Base-by-base conservation (phyloP, 23 tunicate species). In the Halocynthia roretzi region DNA sequence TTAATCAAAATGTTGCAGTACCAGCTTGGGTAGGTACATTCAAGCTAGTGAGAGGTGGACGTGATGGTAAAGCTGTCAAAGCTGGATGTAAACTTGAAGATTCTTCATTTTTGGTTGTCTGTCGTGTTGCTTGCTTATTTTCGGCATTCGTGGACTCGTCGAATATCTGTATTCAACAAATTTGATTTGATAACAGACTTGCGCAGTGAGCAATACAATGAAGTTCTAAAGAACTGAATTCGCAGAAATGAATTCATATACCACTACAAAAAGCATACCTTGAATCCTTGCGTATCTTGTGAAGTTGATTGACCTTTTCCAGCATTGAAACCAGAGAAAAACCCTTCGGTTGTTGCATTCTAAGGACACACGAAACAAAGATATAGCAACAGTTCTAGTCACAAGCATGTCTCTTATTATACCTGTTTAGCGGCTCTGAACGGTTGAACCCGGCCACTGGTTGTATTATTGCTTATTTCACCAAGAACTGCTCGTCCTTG, bases 341-440 rank as follows among this genome's bases (percentile, higher is more conserved):
- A 89, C 5, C 96, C 96, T 68, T 89, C 88, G 2, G 87, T 89
- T 15, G 96, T 89, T 8, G 85, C 80, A 62, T 89, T 89, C 96
- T 89, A 71, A 5, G 75, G 53, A 70, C 63, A 12, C 7, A 18
- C 5, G 40, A 62, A 2, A 64, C 8, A 18, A 21, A 2, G 64
- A 19, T 50, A 53, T 67, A 50, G 23, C 17, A 64, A 68, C 14
- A 67, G 23, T 21, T 71, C n/a, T 17, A 11, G n/a, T 22, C 15
- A 78, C 10, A 76, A 14, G 14, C 49, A 23, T 48, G 19, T 65
- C 12, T n/a, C 15, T 70, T n/a, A 20, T 71, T 6, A 49, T 21
- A 89, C 96, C 83, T 89, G 96, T 67, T 89, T 89, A 11, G 96
- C 96, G 0, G 88, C 96, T 80, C 96, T 68, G 44, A 89, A 89